Conservation (phyloP, 2,113 vertebrate species). For the Hydropotes inermis region DNA sequence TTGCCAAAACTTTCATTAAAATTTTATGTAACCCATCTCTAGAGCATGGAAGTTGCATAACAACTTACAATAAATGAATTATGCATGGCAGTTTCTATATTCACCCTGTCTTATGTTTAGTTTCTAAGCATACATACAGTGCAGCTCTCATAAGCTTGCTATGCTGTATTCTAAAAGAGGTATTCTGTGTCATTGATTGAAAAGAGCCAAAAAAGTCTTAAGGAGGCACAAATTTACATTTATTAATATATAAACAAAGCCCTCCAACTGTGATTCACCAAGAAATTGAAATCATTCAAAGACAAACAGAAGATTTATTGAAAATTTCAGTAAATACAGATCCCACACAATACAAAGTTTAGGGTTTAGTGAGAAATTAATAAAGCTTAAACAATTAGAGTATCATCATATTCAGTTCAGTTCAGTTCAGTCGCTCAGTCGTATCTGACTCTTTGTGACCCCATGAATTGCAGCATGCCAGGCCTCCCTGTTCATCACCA, state of each 20-base stretch:
- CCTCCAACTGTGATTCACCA: not conserved
- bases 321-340: not conserved
- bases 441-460: no score
- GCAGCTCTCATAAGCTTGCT: constrained; percentile 39
- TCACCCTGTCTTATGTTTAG: constrained; percentile 34
- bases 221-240: not conserved
- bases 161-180: constrained; percentile 4
- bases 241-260: not conserved
- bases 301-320: not conserved
- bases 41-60: constrained; percentile 50
- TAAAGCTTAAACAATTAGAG: not conserved
- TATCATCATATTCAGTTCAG: not conserved
- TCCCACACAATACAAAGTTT: not conserved
- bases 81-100: constrained; percentile 50
- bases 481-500: no score
- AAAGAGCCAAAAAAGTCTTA: constrained; percentile 16
- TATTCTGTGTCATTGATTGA: not conserved
- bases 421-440: no score
- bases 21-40: constrained; percentile 55
- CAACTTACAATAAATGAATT: constrained; percentile 56
- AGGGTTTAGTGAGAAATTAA: not conserved
- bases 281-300: constrained; percentile 25
- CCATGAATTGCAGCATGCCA: no score
- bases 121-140: constrained; percentile 55
- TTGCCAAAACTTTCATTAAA: constrained; percentile 59